These are phyloP conservation scores for Coenonympha arcania DNA, from an alignment of 2,888 invertebrate species.

Conservation along the genomic window DNA sequence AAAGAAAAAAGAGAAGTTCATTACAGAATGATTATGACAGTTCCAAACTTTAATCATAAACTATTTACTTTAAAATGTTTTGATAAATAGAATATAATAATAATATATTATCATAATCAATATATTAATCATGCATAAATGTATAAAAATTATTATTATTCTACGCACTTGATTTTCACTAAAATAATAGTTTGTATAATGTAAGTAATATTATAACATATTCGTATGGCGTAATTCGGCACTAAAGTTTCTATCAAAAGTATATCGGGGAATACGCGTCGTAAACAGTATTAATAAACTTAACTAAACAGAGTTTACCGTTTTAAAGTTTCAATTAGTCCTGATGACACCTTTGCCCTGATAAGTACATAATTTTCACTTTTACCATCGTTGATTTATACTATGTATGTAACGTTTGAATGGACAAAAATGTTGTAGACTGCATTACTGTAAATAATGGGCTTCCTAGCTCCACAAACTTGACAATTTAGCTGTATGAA, in stretches of 20 bases:
- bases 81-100: conserved; percentile 22
- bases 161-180: conserved; percentile 31
- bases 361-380: no score
- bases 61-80: conserved; percentile 20
- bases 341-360: no score
- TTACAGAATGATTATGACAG: background rate
- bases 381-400: background rate
- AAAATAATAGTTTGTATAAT: conserved; percentile 26
- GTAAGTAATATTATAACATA: conserved; percentile 17
- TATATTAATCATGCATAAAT: conserved; percentile 32
- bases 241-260: conserved; percentile 20
- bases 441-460: background rate
- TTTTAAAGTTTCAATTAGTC: no score
- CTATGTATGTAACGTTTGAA: conserved; percentile 2
- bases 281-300: no score
- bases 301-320: no score
- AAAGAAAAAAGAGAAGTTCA: background rate
- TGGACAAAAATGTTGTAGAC: conserved; percentile 1
- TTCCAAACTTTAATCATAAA: conserved; percentile 24
- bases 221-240: conserved; percentile 29
- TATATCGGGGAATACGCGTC: no score
- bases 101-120: conserved; percentile 42
- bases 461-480: background rate
- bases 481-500: background rate
- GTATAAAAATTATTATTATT: conserved; percentile 26